Conservation (phyloP, 1,140 invertebrate genomes). For the Streblospio benedicti region DNA sequence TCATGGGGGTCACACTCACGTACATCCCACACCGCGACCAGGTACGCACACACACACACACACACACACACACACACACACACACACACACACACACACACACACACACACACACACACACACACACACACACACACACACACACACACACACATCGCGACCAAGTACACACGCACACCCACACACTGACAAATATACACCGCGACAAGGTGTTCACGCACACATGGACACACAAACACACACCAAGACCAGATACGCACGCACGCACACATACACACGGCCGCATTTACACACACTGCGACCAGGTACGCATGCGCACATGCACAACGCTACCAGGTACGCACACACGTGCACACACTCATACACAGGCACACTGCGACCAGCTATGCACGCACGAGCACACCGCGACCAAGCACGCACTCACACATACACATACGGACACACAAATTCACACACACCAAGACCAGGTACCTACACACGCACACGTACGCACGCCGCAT, state of each 20-base stretch:
- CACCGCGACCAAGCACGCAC: not conserved
- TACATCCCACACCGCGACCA: not conserved
- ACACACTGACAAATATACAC: not conserved
- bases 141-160: slow-evolving; percentile 1
- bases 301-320: not conserved
- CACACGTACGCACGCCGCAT: not conserved
- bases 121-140: slow-evolving; percentile 7
- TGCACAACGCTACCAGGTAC: not conserved
- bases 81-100: slow-evolving; percentile 16
- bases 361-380: slow-evolving; percentile 14
- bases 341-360: slow-evolving; percentile 1
- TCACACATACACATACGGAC: not conserved
- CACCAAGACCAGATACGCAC: not conserved
- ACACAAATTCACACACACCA: not conserved
- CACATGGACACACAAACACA: not conserved
- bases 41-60: not conserved
- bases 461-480: not conserved
- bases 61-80: not conserved
- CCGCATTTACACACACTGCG: not conserved
- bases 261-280: not conserved
- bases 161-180: not conserved
- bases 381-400: not conserved
- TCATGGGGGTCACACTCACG: not conserved
- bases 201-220: not conserved
- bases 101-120: slow-evolving; percentile 15